phyloP scores from a whole-genome alignment of 2,113 vertebrate genomes.

The Oryzias javanicus region DNA sequence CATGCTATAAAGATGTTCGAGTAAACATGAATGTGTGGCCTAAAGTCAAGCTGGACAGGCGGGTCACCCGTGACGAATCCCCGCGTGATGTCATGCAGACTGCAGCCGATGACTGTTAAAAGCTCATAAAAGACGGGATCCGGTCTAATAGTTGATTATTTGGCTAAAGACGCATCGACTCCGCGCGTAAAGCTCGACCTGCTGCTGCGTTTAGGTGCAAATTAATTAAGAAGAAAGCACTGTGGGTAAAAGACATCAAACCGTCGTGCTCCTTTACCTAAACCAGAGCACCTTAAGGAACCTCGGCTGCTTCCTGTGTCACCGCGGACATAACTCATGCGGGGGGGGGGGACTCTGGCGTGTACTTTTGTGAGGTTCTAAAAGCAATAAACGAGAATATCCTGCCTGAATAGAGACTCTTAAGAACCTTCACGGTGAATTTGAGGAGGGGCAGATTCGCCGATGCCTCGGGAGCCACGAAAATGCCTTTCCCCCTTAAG shows the following conservation, averaged over 20 bases:
- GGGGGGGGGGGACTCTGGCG: conserved; percentile 35
- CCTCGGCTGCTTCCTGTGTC: conserved; percentile 27
- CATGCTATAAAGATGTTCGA: no score
- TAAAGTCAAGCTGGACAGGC: no score
- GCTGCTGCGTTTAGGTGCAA: conserved; percentile 6
- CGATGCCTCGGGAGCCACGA: conserved; percentile 92
- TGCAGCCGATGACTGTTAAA: no score
- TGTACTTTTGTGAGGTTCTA: conserved; percentile 66
- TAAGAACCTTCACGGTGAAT: conserved; percentile 85
- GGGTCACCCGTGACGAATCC: no score
- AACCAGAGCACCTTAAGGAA: conserved; percentile 39
- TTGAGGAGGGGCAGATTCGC: conserved; percentile 76
- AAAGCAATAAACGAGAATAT: conserved; percentile 85
- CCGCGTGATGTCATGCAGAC: no score
- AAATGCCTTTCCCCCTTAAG: conserved; percentile 92
- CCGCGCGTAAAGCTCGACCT: no score
- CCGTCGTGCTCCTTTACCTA: conserved; percentile 1
- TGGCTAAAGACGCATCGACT: no score
- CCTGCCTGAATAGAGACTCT: conserved; percentile 89
- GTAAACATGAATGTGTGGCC: no score
- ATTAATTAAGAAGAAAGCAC: conserved; percentile 20
- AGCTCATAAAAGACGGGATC: no score
- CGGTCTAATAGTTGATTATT: no score
- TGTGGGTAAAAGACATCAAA: conserved; percentile 9
- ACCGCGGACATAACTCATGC: conserved; percentile 27